Base-by-base conservation (phyloP, 2,113 vertebrate species). In the Pavo muticus region DNA sequence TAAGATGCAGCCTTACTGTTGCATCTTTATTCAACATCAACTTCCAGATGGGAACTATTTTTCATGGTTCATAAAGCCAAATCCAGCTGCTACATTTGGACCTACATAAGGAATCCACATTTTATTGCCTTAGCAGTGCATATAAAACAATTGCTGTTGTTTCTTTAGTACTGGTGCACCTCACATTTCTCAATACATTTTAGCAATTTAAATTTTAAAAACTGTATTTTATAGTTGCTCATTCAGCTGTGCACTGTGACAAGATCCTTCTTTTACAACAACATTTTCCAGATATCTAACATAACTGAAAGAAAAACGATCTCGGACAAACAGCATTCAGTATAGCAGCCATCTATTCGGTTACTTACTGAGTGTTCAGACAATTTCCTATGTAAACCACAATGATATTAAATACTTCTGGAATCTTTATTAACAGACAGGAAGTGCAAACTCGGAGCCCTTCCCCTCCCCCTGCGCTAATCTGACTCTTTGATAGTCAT, bases 1-100 rank as follows among this genome's bases (percentile, higher is more conserved):
- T 96, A 97, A 98, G 97, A 97, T 94, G 93, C 96, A 98, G 95
- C 94, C 97, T 97, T 97, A 97, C 97, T 98, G 97, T 97, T 98
- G 97, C 97, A 98, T 98, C 97, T 98, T 98, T 98, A 98, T 98
- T 98, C 98, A 98, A 97, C 97, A 97, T 97, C 97, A 97, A 47
- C 97, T 97, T 98, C 98, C 98, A 98, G 98, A 98, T 98, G 98
- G 98, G 97, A 98, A 98, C 97, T 98, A 97, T 98, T 98, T 98
- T 98, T 98, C 98, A 98, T 98, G 98, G 97, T 98, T 98, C 98
- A 98, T 98, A 98, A 98, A 98, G 97, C 96, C 95, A 98, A 98
- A 98, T 98, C 98, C 98, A 98, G 97, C 98, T 98, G 98, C 97
- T 98, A 97, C 98, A 97, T 98, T 98, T 98, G 98, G 98, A 97